A percentile compares a stretch with the other conserved stretches of the same genome.
phyloP scores from a whole-genome alignment of 2,797 vertebrate genomes.

The Helicolenus hilgendorfi region DNA sequence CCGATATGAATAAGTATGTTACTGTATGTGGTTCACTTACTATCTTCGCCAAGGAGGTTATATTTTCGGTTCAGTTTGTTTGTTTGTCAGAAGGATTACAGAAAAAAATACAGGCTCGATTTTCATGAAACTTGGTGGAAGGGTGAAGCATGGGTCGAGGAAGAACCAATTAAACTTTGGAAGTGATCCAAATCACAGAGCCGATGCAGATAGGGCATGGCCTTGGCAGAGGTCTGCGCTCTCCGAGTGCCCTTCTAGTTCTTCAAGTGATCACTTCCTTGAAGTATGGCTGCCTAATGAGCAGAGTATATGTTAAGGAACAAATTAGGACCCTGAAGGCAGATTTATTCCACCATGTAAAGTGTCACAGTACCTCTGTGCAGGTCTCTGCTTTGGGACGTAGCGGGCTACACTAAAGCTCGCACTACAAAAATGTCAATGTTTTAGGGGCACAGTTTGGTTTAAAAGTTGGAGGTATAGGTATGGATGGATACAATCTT shows the following conservation, averaged over 20 bases:
- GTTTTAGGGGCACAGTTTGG: not conserved
- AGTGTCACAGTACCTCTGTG: not conserved
- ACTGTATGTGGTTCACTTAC: conserved; percentile 21
- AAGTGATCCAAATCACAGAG: not conserved
- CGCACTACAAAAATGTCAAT: not conserved
- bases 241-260: not conserved
- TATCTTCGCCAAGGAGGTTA: not conserved
- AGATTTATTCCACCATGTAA: conserved; percentile 32
- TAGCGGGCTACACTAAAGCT: not conserved
- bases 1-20: not conserved
- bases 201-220: not conserved
- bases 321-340: conserved; percentile 29
- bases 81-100: not conserved
- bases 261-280: conserved; percentile 26
- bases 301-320: conserved; percentile 42
- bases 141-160: not conserved
- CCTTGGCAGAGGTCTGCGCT: not conserved
- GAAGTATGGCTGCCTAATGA: conserved; percentile 36
- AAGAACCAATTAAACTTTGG: not conserved
- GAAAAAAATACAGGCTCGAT: not conserved
- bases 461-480: not conserved
- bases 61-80: not conserved
- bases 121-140: not conserved
- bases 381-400: not conserved
- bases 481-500: not conserved